Evolutionary conservation across 2,797 vertebrate species (phyloP), one percentile per base, ranked within the genome.

Genomic region (Babyrousa celebensis): DNA sequence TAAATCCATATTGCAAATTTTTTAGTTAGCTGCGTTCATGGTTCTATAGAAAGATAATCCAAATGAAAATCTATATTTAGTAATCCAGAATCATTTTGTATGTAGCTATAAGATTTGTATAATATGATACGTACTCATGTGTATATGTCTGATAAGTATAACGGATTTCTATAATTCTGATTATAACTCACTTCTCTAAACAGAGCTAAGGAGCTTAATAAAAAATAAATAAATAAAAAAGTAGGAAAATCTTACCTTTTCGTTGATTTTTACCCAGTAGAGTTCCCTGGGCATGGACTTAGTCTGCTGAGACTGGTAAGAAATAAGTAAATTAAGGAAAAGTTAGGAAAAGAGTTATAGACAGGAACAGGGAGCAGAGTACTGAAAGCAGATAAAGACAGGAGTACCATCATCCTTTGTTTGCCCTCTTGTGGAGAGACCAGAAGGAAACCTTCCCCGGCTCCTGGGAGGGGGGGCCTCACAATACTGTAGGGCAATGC

Each of bases 171-270:
- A 60, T 70, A 78, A 77, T 62, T 82, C 23, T 68, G 11, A 71
- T 90, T 56, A 75, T 20, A 58, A 95, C 40, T 94, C n/a, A 83
- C 10, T 89, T 94, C n/a, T 91, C 68, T 82, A 93, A 94, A 74
- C 32, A 68, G 25, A 91, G 15, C 11, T 88, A 72, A 89, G 15
- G 32, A 87, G 29, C 18, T 91, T 95, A 72, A 67, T 84, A 65
- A 92, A 94, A 94, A 48, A 5, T 6, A 72, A 56, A 58, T 32
- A 60, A 79, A 20, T 18, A 48, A 87, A 92, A 85, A 82, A 63
- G 40, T 80, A 91, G 5, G 4, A 85, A 95, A 75, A 70, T 43
- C 52, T 54, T 52, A 77, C 2, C 83, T 43, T 32, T 32, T 12
- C 32, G 18, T 27, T 27, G 36, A 18, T 32, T 89, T 90, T 78